phyloP scores from a whole-genome alignment of 2,797 vertebrate species.

The Phaenicophaeus curvirostris region DNA sequence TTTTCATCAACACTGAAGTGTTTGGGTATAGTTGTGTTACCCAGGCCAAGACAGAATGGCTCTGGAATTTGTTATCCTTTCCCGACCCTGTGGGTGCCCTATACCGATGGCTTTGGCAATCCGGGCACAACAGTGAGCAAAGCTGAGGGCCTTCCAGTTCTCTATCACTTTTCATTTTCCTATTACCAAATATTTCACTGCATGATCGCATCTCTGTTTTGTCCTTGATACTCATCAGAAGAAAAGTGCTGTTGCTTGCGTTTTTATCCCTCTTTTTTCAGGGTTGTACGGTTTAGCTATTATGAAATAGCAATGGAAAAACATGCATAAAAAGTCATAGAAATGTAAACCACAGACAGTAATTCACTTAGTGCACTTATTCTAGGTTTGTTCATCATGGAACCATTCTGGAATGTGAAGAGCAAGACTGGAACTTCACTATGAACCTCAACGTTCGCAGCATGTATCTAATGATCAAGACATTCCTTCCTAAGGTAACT shows the following conservation, averaged over 20 bases:
- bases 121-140: background rate
- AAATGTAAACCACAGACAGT: background rate
- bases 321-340: background rate
- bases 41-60: background rate
- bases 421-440: conserved; percentile 92
- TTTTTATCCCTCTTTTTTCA: background rate
- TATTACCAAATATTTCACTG: background rate
- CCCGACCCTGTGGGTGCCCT: rapidly evolving
- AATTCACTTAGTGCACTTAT: background rate
- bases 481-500: conserved; percentile 90
- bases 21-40: background rate
- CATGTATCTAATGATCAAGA: conserved; percentile 95
- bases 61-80: background rate
- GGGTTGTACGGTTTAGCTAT: background rate
- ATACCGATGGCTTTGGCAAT: background rate
- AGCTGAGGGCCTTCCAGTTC: background rate
- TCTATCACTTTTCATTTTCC: background rate
- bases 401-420: conserved; percentile 90
- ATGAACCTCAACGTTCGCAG: conserved; percentile 93
- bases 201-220: background rate
- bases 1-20: background rate
- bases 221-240: background rate
- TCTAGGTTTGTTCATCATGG: conserved; percentile 93
- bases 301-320: background rate
- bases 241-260: background rate